Evolutionary conservation across 2,113 vertebrate genomes (phyloP).

Genomic region (Neogobius melanostomus): DNA sequence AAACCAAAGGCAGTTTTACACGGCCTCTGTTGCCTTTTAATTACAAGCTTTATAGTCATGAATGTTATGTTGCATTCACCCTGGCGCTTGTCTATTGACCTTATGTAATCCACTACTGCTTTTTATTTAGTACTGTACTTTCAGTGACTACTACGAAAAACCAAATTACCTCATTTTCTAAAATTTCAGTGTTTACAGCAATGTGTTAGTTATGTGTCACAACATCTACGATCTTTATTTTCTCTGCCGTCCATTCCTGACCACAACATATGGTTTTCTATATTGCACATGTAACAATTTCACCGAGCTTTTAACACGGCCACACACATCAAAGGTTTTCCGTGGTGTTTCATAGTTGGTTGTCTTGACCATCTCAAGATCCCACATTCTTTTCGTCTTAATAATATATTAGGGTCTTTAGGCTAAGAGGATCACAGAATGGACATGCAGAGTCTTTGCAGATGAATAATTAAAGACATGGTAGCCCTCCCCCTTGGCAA

Average conservation of each 20-base stretch:
- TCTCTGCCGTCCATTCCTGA: conserved; percentile 60
- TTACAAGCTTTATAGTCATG: conserved; percentile 65
- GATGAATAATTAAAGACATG: conserved; percentile 68
- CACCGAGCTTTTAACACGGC: conserved; percentile 1
- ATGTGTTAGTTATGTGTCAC: conserved; percentile 44
- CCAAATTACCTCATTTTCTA: conserved; percentile 67
- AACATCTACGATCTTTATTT: conserved; percentile 24
- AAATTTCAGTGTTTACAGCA: conserved; percentile 66
- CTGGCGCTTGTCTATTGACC: conserved; percentile 32
- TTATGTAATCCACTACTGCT: conserved; percentile 17
- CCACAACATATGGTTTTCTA: conserved; percentile 36
- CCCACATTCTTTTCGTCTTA: conserved; percentile 59
- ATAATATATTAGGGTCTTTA: conserved; percentile 70
- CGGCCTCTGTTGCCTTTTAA: conserved; percentile 57
- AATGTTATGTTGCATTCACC: conserved; percentile 49
- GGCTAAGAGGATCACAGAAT: conserved; percentile 55
- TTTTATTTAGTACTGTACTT: conserved; percentile 46
- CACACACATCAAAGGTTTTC: conserved; percentile 14
- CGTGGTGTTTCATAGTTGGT: neutral
- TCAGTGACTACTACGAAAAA: conserved; percentile 26
- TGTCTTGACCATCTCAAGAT: conserved; percentile 31
- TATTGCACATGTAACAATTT: neutral
- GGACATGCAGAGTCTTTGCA: conserved; percentile 63
- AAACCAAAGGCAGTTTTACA: conserved; percentile 76
- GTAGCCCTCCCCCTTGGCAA: conserved; percentile 55